phyloP scores from a whole-genome alignment of 2,888 invertebrate genomes.

The Stratiomys singularior region DNA sequence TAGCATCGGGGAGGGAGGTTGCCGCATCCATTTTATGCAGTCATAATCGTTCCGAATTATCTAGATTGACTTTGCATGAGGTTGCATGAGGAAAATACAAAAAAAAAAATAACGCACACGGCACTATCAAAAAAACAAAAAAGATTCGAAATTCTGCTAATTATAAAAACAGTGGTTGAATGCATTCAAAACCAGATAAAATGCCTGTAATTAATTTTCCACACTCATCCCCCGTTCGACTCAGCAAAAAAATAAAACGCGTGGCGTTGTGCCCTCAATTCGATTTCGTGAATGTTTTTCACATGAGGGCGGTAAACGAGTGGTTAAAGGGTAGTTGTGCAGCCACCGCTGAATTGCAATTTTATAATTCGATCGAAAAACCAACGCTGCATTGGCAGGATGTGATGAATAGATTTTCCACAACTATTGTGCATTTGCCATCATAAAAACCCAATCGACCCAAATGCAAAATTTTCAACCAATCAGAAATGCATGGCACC shows the following conservation, averaged over 20 bases:
- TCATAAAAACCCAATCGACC: constrained; percentile 28
- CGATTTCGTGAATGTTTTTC: neutral
- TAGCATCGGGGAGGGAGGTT: neutral
- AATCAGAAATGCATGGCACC: neutral
- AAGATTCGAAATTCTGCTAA: constrained; percentile 20
- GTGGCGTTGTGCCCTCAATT: neutral
- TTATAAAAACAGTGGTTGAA: constrained; percentile 25
- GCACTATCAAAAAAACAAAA: no score
- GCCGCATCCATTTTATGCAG: neutral
- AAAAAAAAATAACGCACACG: no score
- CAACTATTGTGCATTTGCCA: constrained; percentile 4
- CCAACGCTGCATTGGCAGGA: neutral
- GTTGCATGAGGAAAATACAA: no score
- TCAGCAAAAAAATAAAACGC: neutral
- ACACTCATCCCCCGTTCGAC: neutral
- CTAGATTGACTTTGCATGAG: neutral
- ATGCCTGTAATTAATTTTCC: constrained; percentile 19
- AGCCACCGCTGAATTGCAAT: neutral
- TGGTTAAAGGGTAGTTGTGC: no score
- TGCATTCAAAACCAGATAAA: constrained; percentile 30
- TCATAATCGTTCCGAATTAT: neutral
- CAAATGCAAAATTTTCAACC: constrained; percentile 32
- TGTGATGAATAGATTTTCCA: constrained; percentile 9
- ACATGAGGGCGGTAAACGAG: neutral
- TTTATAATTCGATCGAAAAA: constrained; percentile 4